A percentile compares a stretch with the other conserved stretches of the same genome.
These are phyloP conservation scores for Anarrhichthys ocellatus DNA, from an alignment of 2,113 vertebrate species.

Conservation along the genomic window DNA sequence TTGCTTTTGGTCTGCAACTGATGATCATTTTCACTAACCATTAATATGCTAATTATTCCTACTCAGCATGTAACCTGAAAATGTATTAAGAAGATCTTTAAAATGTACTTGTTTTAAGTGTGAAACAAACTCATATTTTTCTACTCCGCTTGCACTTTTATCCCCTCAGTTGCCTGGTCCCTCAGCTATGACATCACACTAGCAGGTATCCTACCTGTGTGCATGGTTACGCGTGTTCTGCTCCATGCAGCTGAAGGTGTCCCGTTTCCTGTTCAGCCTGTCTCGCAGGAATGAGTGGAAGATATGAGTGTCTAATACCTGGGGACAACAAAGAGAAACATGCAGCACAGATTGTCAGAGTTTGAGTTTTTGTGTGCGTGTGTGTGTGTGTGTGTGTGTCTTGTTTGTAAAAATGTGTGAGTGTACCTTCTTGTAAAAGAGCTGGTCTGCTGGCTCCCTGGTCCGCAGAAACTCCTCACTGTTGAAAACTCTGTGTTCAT, in stretches of 20 bases:
- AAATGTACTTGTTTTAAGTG: neutral
- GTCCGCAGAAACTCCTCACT: constrained; percentile 95
- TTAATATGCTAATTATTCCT: neutral
- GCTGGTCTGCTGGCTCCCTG: constrained; percentile 85
- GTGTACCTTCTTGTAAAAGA: constrained; percentile 92
- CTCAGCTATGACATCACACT: constrained; percentile 66
- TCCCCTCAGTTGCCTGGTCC: neutral
- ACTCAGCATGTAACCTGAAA: neutral
- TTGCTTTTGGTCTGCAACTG: neutral
- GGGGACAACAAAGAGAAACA: constrained; percentile 34
- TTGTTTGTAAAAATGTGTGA: neutral
- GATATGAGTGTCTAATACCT: constrained; percentile 95
- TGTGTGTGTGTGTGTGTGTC: neutral
- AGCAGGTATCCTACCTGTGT: constrained; percentile 84
- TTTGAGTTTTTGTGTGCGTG: neutral
- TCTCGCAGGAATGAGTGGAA: constrained; percentile 96
- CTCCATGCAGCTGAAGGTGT: constrained; percentile 90
- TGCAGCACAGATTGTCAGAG: neutral
- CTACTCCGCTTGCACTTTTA: neutral
- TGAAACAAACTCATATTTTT: neutral
- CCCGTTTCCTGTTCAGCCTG: constrained; percentile 91
- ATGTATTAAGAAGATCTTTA: neutral
- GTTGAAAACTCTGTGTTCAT: constrained; percentile 96
- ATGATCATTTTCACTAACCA: neutral
- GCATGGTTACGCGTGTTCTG: constrained; percentile 84